A percentile compares a stretch with the other conserved stretches of the same genome.
phyloP scores from a whole-genome alignment of 2,797 vertebrate genomes.

The Chloroceryle amazona region DNA sequence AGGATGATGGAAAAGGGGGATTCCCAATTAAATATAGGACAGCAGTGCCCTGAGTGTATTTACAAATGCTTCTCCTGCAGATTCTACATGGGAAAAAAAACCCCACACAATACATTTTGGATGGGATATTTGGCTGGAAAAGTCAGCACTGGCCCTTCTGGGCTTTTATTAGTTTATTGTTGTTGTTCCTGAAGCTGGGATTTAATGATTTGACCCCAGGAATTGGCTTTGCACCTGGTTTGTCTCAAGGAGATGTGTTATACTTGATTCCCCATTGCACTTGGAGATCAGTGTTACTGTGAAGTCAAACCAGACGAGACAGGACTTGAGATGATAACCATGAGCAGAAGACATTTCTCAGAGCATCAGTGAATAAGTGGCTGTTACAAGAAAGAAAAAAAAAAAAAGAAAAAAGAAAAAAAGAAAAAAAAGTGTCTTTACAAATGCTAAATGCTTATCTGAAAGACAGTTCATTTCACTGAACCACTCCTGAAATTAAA shows the following conservation, averaged over 20 bases:
- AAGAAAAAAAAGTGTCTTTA: neutral
- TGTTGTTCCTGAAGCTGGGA: neutral
- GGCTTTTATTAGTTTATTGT: neutral
- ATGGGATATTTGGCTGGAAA: neutral
- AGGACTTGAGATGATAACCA: neutral
- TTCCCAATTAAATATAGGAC: neutral
- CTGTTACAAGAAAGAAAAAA: neutral
- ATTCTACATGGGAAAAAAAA: neutral
- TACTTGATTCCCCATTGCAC: neutral
- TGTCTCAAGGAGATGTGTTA: neutral
- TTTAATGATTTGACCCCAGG: neutral
- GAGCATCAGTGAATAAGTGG: neutral
- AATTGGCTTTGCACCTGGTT: neutral
- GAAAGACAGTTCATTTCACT: conserved; percentile 51
- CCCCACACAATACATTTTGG: neutral
- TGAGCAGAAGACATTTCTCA: neutral
- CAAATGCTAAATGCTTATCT: conserved; percentile 42
- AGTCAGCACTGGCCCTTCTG: neutral
- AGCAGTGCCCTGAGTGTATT: neutral
- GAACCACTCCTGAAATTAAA: conserved; percentile 72
- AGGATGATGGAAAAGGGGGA: neutral
- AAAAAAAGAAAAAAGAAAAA: neutral
- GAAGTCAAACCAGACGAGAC: neutral
- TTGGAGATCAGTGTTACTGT: neutral
- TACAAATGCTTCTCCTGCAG: neutral